Evolutionary conservation across 1,140 invertebrate species (phyloP), one percentile per base, ranked within the genome.

Genomic region (Cydia strobilella): DNA sequence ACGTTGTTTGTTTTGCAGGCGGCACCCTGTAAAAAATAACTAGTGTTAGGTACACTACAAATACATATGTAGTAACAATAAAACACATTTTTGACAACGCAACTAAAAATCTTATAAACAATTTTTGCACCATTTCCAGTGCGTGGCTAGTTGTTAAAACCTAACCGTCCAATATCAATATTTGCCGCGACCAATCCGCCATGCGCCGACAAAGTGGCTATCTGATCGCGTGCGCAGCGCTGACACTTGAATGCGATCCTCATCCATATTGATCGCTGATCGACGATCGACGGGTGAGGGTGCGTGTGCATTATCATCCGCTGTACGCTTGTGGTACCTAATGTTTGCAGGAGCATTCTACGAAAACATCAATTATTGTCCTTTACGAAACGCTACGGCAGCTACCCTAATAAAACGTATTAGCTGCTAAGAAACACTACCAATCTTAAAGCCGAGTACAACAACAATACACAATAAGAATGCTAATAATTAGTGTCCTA

Each of bases 191-290:
- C 65, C 65, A 69, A 69, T 69, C 31, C 65, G 65, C 65, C 65
- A 69, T 18, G 54, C 25, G 73, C 76, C 76, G 76, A 77, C 76
- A 77, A 77, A 77, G 76, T 75, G 48, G 69, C 73, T 75, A 76
- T 76, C 75, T 63, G 15, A 27, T 73, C 42, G 74, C 75, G 20
- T 35, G 74, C 76, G 79, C 76, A 48, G 63, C 75, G 31, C 72
- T 82, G 82, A 84, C 82, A 82, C 75, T 62, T 84, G 80, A 84
- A 84, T 84, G 82, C 69, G 73, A 77, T 79, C 81, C 87, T 89
- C 88, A 90, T 90, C 82, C 84, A 90, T 90, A 90, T 87, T 90
- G 86, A 90, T 87, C 72, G n/a, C 23, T 73, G 42, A 73, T 35
- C 71, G 65, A 66, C 63, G 63, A 35, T 69, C 65, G 65, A 66